Base-by-base conservation (phyloP, 2,797 vertebrate species). In the Lagocephalus sceleratus region DNA sequence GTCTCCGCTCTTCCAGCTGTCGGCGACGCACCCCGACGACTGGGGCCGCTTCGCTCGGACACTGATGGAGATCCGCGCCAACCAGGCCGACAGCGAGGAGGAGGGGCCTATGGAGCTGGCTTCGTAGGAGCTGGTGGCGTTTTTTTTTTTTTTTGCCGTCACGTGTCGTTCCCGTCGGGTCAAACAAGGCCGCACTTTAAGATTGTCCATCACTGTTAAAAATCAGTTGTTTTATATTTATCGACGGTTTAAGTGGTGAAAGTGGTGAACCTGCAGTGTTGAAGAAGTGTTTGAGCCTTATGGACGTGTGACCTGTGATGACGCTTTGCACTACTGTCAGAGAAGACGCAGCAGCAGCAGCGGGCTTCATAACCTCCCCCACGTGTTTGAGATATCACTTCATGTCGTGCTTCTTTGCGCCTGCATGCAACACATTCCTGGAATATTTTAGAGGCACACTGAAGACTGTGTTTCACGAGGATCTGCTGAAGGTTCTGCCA, bases 61-160 rank as follows among this genome's bases (percentile, higher is more conserved):
- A 3, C 85, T 99, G 69, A 89, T 95, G 88, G 97, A 98, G 82
- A 95, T 98, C 46, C 94, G 94, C 0, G 95, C 97, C 12, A 99
- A 98, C 90, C 86, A 91, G 20, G 94, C 93, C 0, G 97, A 99
- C 40, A 94, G 92, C 0, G 97, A 99, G 51, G 96, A 99, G 76
- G 97, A 98, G 73, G 93, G 89, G 43, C 71, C 92, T 0, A 90
- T 92, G 72, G 95, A 98, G 86, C 87, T 98, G 60, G 76, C 94
- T 2, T 86, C 94, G 26, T 98, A 94, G 89, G 46, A 41, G 23
- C 49, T 21, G 55, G 59, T 49, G 12, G 59, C 15, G 47, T 25
- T 29, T 59, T 51, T 66, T 69, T 76, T 75, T 45, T 21, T 20
- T 62, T 35, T 42, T 2, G 40, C 40, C 57, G 57, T 68, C 32